Conservation (phyloP, 2,888 invertebrate species). For the Limnephilus auricula region DNA sequence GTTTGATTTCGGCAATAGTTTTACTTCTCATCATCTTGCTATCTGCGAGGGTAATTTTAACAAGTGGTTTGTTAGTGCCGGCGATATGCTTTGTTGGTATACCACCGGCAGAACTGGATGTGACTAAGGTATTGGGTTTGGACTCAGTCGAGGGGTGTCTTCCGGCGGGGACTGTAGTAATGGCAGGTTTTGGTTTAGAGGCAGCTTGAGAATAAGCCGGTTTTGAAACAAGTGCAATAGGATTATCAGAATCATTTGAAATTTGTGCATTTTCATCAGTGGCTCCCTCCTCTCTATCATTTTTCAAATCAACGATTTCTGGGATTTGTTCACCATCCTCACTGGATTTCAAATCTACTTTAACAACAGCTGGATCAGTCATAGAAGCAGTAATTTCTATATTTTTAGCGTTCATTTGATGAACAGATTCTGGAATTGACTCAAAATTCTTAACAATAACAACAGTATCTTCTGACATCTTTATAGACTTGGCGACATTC, state of each 20-base stretch:
- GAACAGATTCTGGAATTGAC: constrained; percentile 40
- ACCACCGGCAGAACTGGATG: constrained; percentile 69
- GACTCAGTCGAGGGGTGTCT: constrained; percentile 47
- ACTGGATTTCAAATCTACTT: not conserved
- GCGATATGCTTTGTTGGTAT: constrained; percentile 71
- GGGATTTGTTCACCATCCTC: not conserved
- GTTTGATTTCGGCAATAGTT: constrained; percentile 75
- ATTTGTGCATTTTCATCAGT: constrained; percentile 35
- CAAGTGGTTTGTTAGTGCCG: constrained; percentile 69
- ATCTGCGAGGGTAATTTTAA: constrained; percentile 74
- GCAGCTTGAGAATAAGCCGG: constrained; percentile 77
- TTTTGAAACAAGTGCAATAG: constrained; percentile 46
- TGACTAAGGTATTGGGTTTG: constrained; percentile 54
- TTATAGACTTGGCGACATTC: constrained; percentile 66
- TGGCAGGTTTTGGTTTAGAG: constrained; percentile 73
- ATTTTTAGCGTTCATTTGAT: constrained; percentile 58
- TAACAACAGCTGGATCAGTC: not conserved
- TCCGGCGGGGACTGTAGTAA: constrained; percentile 26
- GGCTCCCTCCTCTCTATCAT: not conserved
- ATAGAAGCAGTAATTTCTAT: constrained; percentile 25
- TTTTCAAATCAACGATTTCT: not conserved
- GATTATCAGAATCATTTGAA: constrained; percentile 18
- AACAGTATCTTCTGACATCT: constrained; percentile 45
- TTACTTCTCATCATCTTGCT: constrained; percentile 75
- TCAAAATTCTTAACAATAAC: not conserved